These are phyloP conservation scores for Otus sunia DNA, from an alignment of 2,113 vertebrate species.

Conservation along the genomic window DNA sequence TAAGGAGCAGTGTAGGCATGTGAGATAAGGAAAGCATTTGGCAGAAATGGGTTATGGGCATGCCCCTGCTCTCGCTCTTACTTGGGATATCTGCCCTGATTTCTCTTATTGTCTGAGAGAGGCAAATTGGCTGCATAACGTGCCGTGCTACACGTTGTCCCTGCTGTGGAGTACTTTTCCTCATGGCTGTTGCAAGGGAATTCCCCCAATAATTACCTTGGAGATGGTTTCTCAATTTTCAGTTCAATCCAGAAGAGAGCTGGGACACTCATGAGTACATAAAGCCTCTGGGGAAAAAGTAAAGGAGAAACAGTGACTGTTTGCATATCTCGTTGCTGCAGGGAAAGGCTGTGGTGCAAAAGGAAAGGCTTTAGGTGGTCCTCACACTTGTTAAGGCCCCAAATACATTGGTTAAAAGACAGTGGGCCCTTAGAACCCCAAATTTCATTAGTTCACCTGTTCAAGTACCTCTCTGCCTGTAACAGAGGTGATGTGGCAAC, in stretches of 20 bases:
- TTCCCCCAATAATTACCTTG: neutral
- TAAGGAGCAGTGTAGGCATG: neutral
- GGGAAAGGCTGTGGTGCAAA: neutral
- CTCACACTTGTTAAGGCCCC: neutral
- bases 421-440: neutral
- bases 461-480: neutral
- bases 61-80: neutral
- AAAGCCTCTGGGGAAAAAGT: neutral
- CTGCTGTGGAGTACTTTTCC: neutral
- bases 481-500: neutral
- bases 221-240: neutral
- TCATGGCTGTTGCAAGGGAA: neutral
- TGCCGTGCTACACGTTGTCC: fast-evolving
- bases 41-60: neutral
- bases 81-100: neutral
- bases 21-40: neutral
- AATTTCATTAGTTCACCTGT: neutral
- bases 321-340: neutral
- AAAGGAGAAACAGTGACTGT: neutral
- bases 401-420: fast-evolving
- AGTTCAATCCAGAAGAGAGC: neutral
- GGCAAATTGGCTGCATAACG: fast-evolving
- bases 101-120: neutral
- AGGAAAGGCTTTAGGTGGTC: neutral
- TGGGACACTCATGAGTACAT: neutral